phyloP scores from a whole-genome alignment of 2,888 invertebrate genomes.

The Pyrocoelia pectoralis region DNA sequence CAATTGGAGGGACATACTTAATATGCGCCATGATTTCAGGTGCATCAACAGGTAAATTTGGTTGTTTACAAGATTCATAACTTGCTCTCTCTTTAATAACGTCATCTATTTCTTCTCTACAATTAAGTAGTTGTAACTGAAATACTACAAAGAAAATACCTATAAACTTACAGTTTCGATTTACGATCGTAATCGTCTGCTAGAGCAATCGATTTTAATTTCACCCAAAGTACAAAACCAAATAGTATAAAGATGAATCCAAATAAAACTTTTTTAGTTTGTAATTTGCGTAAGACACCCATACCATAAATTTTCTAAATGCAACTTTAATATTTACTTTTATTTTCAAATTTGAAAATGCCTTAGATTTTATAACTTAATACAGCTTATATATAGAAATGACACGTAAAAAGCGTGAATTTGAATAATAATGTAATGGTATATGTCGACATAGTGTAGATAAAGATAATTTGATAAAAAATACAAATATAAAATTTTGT shows the following conservation, averaged over 20 bases:
- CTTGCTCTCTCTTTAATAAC: constrained; percentile 60
- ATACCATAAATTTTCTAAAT: neutral
- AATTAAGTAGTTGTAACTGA: constrained; percentile 30
- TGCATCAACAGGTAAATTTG: constrained; percentile 70
- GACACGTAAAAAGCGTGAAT: too few species aligned
- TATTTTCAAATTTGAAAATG: too few species aligned
- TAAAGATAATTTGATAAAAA: too few species aligned
- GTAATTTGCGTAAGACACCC: constrained; percentile 22
- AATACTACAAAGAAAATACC: constrained; percentile 9
- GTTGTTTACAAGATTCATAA: constrained; percentile 68
- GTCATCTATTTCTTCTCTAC: constrained; percentile 61
- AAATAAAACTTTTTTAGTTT: constrained; percentile 18
- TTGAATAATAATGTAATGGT: too few species aligned
- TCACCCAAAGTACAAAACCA: constrained; percentile 27
- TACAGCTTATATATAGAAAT: too few species aligned
- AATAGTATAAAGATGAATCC: constrained; percentile 4
- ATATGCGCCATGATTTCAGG: constrained; percentile 80
- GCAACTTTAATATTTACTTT: too few species aligned
- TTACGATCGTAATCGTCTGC: constrained; percentile 47
- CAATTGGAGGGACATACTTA: constrained; percentile 67
- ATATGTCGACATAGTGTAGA: too few species aligned
- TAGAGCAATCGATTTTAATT: constrained; percentile 38
- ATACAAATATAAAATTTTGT: too few species aligned
- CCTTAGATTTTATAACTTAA: too few species aligned
- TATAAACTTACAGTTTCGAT: constrained; percentile 49